Base-by-base conservation (phyloP, 2,113 vertebrate genomes). In the Corythornis cristatus region DNA sequence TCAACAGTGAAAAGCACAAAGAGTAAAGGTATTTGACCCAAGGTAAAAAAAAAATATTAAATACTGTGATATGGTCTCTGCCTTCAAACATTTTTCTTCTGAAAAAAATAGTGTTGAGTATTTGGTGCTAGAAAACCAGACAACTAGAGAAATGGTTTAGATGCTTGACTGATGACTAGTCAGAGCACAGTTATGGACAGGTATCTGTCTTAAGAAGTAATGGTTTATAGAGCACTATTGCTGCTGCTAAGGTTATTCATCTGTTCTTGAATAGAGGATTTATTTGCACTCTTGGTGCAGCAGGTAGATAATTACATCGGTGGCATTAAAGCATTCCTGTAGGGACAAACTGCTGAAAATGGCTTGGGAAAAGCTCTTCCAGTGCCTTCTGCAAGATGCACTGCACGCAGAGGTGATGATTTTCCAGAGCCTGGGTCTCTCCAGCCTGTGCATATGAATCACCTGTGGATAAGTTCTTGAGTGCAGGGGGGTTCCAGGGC, bases 21-120 rank as follows among this genome's bases (percentile, higher is more conserved):
- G 80, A 72, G 51, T 84, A 82, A 88, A 92, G 83, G 35, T 57
- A 72, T 79, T 86, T 91, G 70, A 84, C 48, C 35, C 35, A 83
- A 68, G 77, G 53, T 86, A 89, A 84, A 43, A 86, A 48, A 11
- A 42, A 37, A 37, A 13, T 62, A 68, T 48, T 56, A 81, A 87
- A 82, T 51, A 45, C 48, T 37, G 29, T 48, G 70, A 21, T 54
- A 43, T 51, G 48, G 37, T 58, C 48, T 29, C 10, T 60, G 53
- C 48, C 56, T 70, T 71, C 51, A 58, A 86, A 56, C 19, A 17
- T 43, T 90, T 77, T 29, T 53, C 8, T 35, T 87, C 81, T 8
- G 60, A 15, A 72, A 61, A 23, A 9, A 57, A 42, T 42, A 25
- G 8, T 11, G 5, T 71, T 89, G 53, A 88, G 66, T 58, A 75